Base-by-base conservation (phyloP, 2,113 vertebrate genomes). In the Takifugu bimaculatus region DNA sequence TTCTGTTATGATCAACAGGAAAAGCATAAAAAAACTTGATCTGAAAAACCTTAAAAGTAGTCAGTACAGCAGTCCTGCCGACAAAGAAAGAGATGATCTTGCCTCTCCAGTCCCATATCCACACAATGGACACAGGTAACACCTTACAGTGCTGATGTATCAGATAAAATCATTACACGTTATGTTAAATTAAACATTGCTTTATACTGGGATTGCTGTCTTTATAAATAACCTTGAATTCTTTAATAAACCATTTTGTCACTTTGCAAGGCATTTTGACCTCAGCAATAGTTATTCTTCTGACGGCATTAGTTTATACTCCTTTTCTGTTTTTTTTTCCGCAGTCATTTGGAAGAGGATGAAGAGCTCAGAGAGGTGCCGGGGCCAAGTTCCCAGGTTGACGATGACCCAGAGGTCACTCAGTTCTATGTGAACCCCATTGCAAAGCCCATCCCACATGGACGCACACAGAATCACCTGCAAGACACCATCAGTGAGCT, bases 1-100 rank as follows among this genome's bases (percentile, higher is more conserved):
- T 45, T 26, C 27, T 65, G 26, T 64, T 57, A 20, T 68, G 50
- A 3, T 74, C 0, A 1, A 27, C 75, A 98, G 96, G 87, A 98
- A 96, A 72, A 98, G 93, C 82, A 98, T 99, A 74, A 98, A 98
- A 82, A 99, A 98, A 58, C 83, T 99, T 58, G 93, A 97, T 27
- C 83, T 99, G 88, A 99, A 98, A 88, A 98, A 95, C 77, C 89
- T 97, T 43, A 96, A 89, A 74, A 92, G 83, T 85, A 94, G 76
- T 28, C 90, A 97, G 27, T 97, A 95, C 86, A 94, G 88, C 86
- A 94, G 92, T 0, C 93, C 93, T 0, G 60, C 88, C 15, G 92
- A 49, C 75, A 87, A 87, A 0, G 96, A 98, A 28, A 77, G 81
- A 0, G 93, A 98, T 10, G 94, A 96, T 81, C 82, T 95, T 0